Evolutionary conservation across 1,140 invertebrate genomes (phyloP), one percentile per base, ranked within the genome.

Genomic region (Lethrus apterus): DNA sequence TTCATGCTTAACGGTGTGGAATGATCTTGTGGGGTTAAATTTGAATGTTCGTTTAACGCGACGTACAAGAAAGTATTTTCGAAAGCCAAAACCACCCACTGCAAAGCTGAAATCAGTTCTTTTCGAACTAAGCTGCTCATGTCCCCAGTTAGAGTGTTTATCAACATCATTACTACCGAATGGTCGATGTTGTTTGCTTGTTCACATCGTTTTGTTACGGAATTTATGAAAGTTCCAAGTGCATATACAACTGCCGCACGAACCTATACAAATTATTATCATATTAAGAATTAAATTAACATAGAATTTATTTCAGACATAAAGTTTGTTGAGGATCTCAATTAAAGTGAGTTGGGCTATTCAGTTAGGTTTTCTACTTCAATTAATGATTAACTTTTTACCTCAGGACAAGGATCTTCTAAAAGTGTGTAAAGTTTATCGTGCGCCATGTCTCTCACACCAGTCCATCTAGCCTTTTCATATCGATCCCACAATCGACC

Each of bases 131-230:
- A 69, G 50, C 84, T 82, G 62, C 86, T 88, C 70, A 88, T 90
- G 70, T 98, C 93, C 51, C 79, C 72, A 3, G 76, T 77, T 4
- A 87, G 79, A 4, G 77, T 80, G 60, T 82, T 86, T 17, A 91
- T 77, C 36, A 97, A 71, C 21, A 77, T 88, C 69, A 92, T 87
- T 20, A 85, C 90, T 50, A 97, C 87, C 53, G 82, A 82, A 59
- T 93, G 86, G 72, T 96, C 91, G 46, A 96, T 89, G 60, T 84
- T 89, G 61, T 91, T 93, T 8, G 92, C 89, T 71, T 96, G 93
- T 56, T 74, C 89, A 41, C 81, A 89, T 58, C 92, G 78, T 58
- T 90, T 83, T 13, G 74, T 77, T 13, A 80, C 80, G 17, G 82
- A 85, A 63, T 81, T 89, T 31, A 94, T 83, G 64, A 92, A 94